phyloP scores from a whole-genome alignment of 2,797 vertebrate genomes.

The Gorsachius magnificus region DNA sequence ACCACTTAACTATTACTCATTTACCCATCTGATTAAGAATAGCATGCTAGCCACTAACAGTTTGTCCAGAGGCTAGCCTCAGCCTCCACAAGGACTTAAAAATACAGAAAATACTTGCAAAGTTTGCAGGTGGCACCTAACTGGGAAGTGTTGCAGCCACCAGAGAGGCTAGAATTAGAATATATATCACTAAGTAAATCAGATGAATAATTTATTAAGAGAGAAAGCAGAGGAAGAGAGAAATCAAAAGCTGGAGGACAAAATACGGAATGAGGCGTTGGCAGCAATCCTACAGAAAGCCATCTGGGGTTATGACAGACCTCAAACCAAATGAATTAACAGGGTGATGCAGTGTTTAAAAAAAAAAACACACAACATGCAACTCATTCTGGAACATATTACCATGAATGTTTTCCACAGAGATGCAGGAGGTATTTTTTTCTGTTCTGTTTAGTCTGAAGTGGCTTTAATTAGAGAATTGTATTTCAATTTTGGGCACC shows the following conservation, averaged over 20 bases:
- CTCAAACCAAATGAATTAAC: slow-evolving; percentile 61
- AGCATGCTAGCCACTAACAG: not conserved
- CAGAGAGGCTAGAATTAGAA: not conserved
- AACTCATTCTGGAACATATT: slow-evolving; percentile 40
- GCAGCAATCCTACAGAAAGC: slow-evolving; percentile 40
- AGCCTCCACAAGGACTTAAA: not conserved
- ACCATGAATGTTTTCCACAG: slow-evolving; percentile 12
- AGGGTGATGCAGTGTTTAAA: slow-evolving; percentile 33
- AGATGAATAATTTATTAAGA: not conserved
- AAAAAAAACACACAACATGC: not conserved
- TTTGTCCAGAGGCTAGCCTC: not conserved
- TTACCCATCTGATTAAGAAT: slow-evolving; percentile 12
- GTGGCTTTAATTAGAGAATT: not conserved
- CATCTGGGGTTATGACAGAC: slow-evolving; percentile 50
- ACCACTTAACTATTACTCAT: slow-evolving; percentile 45
- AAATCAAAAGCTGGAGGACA: slow-evolving; percentile 20
- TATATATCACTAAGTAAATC: not conserved
- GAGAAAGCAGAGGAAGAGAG: not conserved
- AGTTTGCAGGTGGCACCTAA: not conserved
- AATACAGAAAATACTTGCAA: not conserved
- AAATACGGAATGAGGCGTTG: slow-evolving; percentile 11
- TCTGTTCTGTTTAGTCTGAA: not conserved
- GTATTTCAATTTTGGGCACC: not conserved
- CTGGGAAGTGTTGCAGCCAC: not conserved
- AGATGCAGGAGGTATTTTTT: not conserved